Evolutionary conservation across 2,888 invertebrate species (phyloP).

Genomic region (Macroteleia sp.): DNA sequence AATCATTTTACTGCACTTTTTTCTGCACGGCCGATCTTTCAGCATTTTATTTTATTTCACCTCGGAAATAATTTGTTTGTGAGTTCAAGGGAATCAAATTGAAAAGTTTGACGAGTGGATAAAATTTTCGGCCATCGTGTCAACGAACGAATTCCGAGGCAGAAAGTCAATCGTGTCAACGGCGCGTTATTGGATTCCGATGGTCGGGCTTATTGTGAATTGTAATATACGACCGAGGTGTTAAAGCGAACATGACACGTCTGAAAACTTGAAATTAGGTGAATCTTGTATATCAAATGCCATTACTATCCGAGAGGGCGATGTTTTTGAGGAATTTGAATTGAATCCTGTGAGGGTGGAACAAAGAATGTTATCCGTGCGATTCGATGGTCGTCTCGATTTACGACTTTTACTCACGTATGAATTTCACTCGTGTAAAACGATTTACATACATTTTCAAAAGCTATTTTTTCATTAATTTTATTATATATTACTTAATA

Average conservation of each 20-base stretch:
- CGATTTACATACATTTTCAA: too few relatives aligned
- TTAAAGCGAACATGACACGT: conserved; percentile 18
- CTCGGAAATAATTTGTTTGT: not conserved
- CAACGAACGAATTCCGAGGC: not conserved
- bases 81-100: not conserved
- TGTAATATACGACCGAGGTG: conserved; percentile 4
- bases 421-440: too few relatives aligned
- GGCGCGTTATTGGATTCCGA: conserved; percentile 24
- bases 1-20: conserved; percentile 13
- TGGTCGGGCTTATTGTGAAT: conserved; percentile 13
- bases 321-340: conserved; percentile 1
- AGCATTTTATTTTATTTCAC: not conserved
- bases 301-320: not conserved
- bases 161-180: conserved; percentile 8
- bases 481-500: too few relatives aligned
- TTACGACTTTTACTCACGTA: too few relatives aligned
- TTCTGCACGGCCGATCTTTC: not conserved
- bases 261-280: conserved; percentile 12
- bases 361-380: too few relatives aligned
- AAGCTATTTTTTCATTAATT: too few relatives aligned
- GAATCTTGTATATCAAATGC: conserved; percentile 33
- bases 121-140: not conserved
- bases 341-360: too few relatives aligned
- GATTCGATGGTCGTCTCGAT: too few relatives aligned
- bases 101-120: not conserved